Conservation (phyloP, 2,888 invertebrate genomes). For the Melanostoma mellinum region DNA sequence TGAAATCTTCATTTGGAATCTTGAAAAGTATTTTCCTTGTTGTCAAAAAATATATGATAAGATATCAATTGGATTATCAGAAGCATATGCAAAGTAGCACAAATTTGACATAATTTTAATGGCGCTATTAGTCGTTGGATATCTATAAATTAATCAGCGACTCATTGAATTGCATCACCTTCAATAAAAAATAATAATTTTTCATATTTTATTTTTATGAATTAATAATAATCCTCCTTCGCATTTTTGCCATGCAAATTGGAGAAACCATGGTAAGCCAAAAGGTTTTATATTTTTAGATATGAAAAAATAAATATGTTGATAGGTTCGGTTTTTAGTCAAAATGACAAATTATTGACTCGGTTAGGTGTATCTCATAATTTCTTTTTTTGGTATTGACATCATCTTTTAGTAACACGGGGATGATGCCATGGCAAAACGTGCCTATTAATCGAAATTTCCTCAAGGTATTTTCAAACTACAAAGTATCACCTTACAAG, state of each 20-base stretch:
- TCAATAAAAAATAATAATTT: slow-evolving; percentile 7
- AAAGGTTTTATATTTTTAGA: slow-evolving; percentile 14
- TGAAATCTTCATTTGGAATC: no score
- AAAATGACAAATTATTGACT: slow-evolving; percentile 34
- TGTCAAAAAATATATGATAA: not conserved
- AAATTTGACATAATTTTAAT: slow-evolving; percentile 31
- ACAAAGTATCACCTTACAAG: slow-evolving; percentile 41
- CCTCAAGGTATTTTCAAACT: slow-evolving; percentile 21
- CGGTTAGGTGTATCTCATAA: not conserved
- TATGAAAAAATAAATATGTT: not conserved
- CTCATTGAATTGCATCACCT: slow-evolving; percentile 40
- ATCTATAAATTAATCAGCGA: slow-evolving; percentile 29
- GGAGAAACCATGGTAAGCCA: slow-evolving; percentile 40
- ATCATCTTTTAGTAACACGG: slow-evolving; percentile 25
- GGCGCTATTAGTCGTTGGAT: slow-evolving; percentile 16
- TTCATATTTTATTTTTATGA: slow-evolving; percentile 34
- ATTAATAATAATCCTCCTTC: slow-evolving; percentile 56
- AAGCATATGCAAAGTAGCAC: slow-evolving; percentile 31
- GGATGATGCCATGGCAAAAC: slow-evolving; percentile 21
- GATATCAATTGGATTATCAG: not conserved
- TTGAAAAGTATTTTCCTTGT: no score
- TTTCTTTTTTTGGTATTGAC: slow-evolving; percentile 24
- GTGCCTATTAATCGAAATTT: not conserved
- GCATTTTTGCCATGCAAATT: slow-evolving; percentile 49
- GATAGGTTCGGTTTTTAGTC: slow-evolving; percentile 20